These are phyloP conservation scores for Tetragnatha montana DNA, from an alignment of 2,888 invertebrate genomes.

Conservation along the genomic window DNA sequence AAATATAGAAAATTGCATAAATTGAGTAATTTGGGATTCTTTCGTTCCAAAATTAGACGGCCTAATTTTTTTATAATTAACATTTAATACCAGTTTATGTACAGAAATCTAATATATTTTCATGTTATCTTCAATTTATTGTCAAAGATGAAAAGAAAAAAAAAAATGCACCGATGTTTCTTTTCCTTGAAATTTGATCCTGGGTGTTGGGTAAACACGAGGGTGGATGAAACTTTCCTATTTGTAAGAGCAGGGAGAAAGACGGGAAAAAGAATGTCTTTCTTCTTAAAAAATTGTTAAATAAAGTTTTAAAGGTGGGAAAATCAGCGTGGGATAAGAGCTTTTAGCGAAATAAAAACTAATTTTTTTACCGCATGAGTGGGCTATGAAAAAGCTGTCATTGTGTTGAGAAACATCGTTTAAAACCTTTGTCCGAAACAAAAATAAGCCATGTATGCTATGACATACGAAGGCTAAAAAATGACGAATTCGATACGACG, in stretches of 20 bases:
- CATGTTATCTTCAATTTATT: no score
- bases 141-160: neutral
- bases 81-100: no score
- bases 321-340: neutral
- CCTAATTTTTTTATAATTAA: no score
- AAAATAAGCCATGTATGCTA: no score
- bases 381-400: neutral
- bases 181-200: neutral
- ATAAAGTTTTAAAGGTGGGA: neutral
- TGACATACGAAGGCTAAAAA: no score
- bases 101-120: no score
- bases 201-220: neutral
- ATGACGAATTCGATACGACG: no score
- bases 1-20: no score
- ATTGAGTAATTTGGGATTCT: no score
- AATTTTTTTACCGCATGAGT: neutral
- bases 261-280: neutral
- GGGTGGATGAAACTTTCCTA: neutral
- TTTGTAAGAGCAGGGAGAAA: conserved; percentile 9
- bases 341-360: neutral
- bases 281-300: neutral
- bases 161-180: neutral
- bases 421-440: no score
- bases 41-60: no score
- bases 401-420: neutral